Evolutionary conservation across 92 coral and sea anemone species (phyloP).

Genomic region (Chrysogorgia sp.): DNA sequence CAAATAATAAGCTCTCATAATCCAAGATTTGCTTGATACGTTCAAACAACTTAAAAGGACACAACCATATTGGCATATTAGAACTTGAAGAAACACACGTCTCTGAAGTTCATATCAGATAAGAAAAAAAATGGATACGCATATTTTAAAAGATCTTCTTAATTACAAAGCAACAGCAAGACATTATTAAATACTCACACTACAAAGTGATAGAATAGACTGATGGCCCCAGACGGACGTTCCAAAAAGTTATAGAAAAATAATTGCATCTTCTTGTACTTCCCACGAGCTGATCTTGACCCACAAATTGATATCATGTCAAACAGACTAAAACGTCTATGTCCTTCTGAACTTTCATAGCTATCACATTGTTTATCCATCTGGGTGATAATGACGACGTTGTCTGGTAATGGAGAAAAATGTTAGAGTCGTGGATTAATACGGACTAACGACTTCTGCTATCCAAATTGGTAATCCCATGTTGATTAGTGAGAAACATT

Average conservation of each 20-base stretch:
- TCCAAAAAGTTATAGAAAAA: slow-evolving; percentile 88
- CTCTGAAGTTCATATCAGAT: neutral
- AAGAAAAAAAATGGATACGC: neutral
- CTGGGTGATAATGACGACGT: neutral
- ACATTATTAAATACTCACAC: slow-evolving; percentile 51
- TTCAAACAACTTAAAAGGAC: too few relatives aligned
- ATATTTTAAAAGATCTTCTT: neutral
- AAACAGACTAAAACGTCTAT: neutral
- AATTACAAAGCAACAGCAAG: neutral
- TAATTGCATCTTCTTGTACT: slow-evolving; percentile 58
- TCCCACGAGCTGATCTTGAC: neutral
- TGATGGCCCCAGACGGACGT: slow-evolving; percentile 73
- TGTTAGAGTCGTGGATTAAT: neutral
- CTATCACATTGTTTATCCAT: slow-evolving; percentile 14
- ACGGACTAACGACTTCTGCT: neutral
- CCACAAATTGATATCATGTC: neutral
- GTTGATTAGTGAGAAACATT: neutral
- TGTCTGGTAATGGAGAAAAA: neutral
- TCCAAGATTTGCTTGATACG: too few relatives aligned
- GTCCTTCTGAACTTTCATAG: neutral
- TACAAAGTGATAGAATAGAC: slow-evolving; percentile 64
- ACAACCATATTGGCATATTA: too few relatives aligned
- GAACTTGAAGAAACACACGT: too few relatives aligned
- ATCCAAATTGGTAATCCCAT: neutral
- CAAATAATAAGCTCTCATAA: too few relatives aligned